phyloP scores from a whole-genome alignment of 1,140 invertebrate species.

The Pentalonia nigronervosa region DNA sequence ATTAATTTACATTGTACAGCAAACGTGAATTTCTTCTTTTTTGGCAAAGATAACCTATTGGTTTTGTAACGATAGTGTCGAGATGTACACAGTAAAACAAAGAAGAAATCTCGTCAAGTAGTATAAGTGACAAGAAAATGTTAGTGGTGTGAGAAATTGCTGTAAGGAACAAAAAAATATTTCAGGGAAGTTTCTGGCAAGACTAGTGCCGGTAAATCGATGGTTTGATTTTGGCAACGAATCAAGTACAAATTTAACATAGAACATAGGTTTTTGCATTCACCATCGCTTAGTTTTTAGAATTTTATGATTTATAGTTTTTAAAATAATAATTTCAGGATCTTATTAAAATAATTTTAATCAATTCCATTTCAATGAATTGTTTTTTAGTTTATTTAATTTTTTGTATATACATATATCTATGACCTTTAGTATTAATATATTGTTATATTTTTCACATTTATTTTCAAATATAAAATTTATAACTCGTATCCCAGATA shows the following conservation, averaged over 20 bases:
- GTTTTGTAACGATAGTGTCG: not conserved
- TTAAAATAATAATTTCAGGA: too few species aligned
- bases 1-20: not conserved
- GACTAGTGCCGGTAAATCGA: not conserved
- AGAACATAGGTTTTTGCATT: not conserved
- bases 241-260: not conserved
- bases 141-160: not conserved
- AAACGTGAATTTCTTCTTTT: not conserved
- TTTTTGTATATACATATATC: not conserved
- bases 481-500: not conserved
- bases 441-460: not conserved
- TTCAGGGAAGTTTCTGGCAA: slow-evolving; percentile 1
- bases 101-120: slow-evolving; percentile 1
- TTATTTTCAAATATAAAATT: not conserved
- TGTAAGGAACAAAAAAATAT: slow-evolving; percentile 28
- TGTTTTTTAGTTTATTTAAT: not conserved
- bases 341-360: not conserved
- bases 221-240: slow-evolving; percentile 27
- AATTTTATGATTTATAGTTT: not conserved
- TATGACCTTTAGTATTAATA: too few species aligned
- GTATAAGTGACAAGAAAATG: not conserved
- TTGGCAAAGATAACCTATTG: not conserved
- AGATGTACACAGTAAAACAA: not conserved
- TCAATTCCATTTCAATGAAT: not conserved
- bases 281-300: not conserved